Conservation (phyloP, 1,140 invertebrate species). For the Oryzaephilus surinamensis region DNA sequence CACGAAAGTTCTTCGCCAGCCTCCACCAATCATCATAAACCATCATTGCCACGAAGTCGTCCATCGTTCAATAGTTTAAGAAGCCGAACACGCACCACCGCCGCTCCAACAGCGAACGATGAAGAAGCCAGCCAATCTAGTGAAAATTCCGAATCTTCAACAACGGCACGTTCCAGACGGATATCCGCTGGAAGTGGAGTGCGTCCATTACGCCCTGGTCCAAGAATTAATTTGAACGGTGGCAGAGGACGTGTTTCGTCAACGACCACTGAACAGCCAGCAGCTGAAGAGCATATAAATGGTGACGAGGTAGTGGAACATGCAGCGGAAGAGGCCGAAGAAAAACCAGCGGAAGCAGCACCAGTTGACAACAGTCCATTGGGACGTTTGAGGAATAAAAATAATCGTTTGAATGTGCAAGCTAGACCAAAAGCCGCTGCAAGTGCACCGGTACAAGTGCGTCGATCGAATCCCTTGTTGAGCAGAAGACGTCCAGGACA, state of each 20-base stretch:
- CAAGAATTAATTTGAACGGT: conserved; percentile 44
- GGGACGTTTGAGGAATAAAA: conserved; percentile 20
- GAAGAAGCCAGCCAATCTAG: conserved; percentile 18
- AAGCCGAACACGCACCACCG: conserved; percentile 37
- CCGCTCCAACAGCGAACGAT: conserved; percentile 19
- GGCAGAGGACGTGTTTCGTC: conserved; percentile 37
- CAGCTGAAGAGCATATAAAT: conserved; percentile 26
- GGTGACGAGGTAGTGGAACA: conserved; percentile 38
- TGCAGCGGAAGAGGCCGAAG: conserved; percentile 38
- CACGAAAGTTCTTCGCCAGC: conserved; percentile 5
- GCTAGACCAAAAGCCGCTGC: conserved; percentile 23
- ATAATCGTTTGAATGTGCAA: conserved; percentile 20
- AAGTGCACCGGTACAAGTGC: conserved; percentile 30
- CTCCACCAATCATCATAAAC: too few species aligned
- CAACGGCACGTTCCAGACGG: conserved; percentile 26
- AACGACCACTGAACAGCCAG: conserved; percentile 37
- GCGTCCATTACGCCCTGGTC: conserved; percentile 44
- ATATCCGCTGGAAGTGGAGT: conserved; percentile 27
- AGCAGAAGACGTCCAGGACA: conserved; percentile 24
- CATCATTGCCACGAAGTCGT: conserved; percentile 39
- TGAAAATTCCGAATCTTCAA: conserved; percentile 23
- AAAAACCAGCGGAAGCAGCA: conserved; percentile 18
- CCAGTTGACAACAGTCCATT: conserved; percentile 23
- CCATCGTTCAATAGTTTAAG: conserved; percentile 44
- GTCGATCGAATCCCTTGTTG: conserved; percentile 28